These are phyloP conservation scores for Andinoacara biseriatus DNA, from an alignment of 2,113 vertebrate species.

Conservation along the genomic window DNA sequence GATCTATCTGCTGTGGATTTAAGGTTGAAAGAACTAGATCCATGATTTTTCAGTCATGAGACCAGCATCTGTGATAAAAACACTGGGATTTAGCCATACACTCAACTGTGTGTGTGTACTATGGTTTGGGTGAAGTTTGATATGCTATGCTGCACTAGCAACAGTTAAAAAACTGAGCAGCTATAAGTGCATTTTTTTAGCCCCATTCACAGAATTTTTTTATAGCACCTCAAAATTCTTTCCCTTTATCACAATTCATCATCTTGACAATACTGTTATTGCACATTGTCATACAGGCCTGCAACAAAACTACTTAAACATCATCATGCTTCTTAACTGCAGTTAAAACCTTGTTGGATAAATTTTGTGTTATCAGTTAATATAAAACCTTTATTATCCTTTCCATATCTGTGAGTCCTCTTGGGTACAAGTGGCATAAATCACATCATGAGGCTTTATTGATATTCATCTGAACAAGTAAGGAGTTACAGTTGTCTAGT, in stretches of 20 bases:
- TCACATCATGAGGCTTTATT: not conserved
- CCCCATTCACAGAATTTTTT: no score
- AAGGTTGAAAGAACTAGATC: not conserved
- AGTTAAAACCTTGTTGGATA: not conserved
- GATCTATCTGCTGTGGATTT: not conserved
- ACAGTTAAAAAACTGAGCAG: not conserved
- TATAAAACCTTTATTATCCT: not conserved
- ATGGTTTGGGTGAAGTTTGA: not conserved
- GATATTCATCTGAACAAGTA: not conserved
- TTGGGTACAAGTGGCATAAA: not conserved
- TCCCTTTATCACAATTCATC: not conserved
- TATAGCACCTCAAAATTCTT: no score
- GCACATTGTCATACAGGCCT: not conserved
- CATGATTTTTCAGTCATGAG: not conserved
- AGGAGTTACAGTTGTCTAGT: not conserved
- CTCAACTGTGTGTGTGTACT: no score
- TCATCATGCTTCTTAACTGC: not conserved
- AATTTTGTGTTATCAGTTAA: accelerated
- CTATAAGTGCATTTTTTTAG: not conserved
- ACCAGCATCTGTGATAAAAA: no score
- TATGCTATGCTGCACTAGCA: not conserved
- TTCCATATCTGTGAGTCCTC: not conserved
- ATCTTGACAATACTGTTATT: not conserved
- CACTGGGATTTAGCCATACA: not conserved
- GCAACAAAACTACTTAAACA: not conserved